Percentiles rank a stretch among this genome's conserved stretches.
Conservation (phyloP, 1,140 invertebrate species). For the Macrotrachela quadricornifera region DNA sequence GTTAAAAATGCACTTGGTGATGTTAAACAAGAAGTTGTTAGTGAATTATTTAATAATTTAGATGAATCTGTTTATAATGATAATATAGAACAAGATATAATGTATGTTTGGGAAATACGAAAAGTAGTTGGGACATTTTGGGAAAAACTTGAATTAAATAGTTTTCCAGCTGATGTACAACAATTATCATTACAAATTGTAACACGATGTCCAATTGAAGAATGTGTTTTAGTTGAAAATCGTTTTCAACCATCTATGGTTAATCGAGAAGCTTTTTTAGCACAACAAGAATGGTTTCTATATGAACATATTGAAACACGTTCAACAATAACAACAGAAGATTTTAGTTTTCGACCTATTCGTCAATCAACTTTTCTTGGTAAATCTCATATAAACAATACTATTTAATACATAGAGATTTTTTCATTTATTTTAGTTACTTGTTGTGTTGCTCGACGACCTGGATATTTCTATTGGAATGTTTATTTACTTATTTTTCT, state of each 20-base stretch:
- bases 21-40: too few relatives aligned
- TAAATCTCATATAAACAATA: too few relatives aligned
- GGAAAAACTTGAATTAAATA: conserved; percentile 27
- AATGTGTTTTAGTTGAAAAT: too few relatives aligned
- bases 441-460: conserved; percentile 12
- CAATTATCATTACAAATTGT: too few relatives aligned
- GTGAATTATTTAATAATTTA: too few relatives aligned
- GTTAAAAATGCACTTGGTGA: too few relatives aligned
- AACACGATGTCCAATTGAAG: too few relatives aligned
- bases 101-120: conserved; percentile 21
- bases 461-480: conserved; percentile 15
- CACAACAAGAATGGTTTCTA: conserved; percentile 11
- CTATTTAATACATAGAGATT: neutral
- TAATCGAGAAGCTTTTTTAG: too few relatives aligned
- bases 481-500: conserved; percentile 11
- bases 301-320: conserved; percentile 13
- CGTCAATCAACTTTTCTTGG: too few relatives aligned
- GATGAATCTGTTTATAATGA: too few relatives aligned
- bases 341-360: conserved; percentile 1
- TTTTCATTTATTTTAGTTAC: conserved; percentile 8
- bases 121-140: conserved; percentile 26
- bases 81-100: too few relatives aligned
- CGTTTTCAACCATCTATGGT: too few relatives aligned
- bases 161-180: conserved; percentile 23
- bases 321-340: conserved; percentile 10